Percentiles rank a stretch among this genome's conserved stretches.
phyloP scores from a whole-genome alignment of 2,797 vertebrate species.

The Characodon lateralis region DNA sequence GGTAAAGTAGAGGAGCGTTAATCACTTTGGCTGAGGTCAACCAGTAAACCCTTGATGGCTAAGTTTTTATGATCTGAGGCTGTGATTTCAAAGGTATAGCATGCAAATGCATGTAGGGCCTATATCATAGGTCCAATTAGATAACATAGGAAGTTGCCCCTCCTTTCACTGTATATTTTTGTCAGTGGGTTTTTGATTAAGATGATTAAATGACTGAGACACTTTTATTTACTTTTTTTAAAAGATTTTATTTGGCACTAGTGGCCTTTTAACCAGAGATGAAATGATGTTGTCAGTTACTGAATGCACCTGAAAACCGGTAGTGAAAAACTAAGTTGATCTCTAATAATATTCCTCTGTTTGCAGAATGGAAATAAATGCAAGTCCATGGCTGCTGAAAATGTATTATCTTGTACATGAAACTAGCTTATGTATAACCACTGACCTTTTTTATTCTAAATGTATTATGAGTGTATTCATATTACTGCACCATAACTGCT shows the following conservation, averaged over 20 bases:
- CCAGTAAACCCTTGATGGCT: too few species aligned
- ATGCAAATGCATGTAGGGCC: not conserved
- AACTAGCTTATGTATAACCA: not conserved
- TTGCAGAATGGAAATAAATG: not conserved
- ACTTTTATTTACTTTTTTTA: too few species aligned
- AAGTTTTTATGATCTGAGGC: not conserved
- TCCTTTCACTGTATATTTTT: not conserved
- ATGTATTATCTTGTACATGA: not conserved
- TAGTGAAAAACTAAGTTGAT: not conserved
- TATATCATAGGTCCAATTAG: too few species aligned
- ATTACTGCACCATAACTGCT: not conserved
- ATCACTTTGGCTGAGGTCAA: not conserved
- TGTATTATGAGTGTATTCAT: not conserved
- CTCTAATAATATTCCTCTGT: not conserved
- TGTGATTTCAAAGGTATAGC: not conserved
- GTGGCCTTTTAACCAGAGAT: too few species aligned
- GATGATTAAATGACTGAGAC: not conserved
- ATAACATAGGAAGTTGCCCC: not conserved
- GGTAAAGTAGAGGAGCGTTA: not conserved
- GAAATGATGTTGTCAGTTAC: slow-evolving; percentile 3
- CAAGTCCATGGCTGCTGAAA: too few species aligned
- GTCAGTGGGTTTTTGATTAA: not conserved
- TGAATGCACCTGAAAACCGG: not conserved
- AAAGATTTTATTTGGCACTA: too few species aligned
- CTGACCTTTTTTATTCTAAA: not conserved